These are phyloP conservation scores for Lamellibrachia satsuma DNA, from an alignment of 2,888 invertebrate genomes.

Conservation along the genomic window DNA sequence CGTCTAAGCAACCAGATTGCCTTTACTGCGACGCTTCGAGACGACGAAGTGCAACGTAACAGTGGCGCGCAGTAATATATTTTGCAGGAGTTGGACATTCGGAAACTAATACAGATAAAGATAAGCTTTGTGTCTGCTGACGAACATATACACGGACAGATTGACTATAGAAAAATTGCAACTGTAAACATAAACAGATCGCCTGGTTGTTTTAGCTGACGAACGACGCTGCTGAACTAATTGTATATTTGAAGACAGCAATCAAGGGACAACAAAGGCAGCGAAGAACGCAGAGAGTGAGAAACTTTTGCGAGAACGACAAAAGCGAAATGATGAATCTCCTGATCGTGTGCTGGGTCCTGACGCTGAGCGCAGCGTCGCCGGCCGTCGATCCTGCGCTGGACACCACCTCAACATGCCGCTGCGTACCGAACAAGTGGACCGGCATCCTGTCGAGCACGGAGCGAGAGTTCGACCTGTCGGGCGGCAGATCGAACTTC, in stretches of 20 bases:
- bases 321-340: neutral
- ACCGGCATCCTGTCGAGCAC: constrained; percentile 35
- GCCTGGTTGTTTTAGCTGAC: neutral
- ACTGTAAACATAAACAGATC: neutral
- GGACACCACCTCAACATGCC: constrained; percentile 28
- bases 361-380: constrained; percentile 1
- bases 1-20: neutral
- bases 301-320: no score
- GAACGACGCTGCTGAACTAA: neutral
- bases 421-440: constrained; percentile 43
- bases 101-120: neutral
- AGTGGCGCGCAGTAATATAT: neutral
- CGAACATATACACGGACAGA: neutral
- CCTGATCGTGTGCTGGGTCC: neutral
- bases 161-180: neutral
- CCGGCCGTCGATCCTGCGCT: neutral
- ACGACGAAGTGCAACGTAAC: no score
- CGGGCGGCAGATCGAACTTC: constrained; percentile 31
- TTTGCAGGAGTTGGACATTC: neutral
- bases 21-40: neutral
- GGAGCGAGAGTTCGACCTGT: constrained; percentile 42
- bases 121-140: neutral
- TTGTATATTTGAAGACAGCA: neutral
- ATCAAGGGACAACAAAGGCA: neutral
- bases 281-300: neutral